Evolutionary conservation across 2,113 vertebrate genomes (phyloP).

Genomic region (Anser cygnoides): DNA sequence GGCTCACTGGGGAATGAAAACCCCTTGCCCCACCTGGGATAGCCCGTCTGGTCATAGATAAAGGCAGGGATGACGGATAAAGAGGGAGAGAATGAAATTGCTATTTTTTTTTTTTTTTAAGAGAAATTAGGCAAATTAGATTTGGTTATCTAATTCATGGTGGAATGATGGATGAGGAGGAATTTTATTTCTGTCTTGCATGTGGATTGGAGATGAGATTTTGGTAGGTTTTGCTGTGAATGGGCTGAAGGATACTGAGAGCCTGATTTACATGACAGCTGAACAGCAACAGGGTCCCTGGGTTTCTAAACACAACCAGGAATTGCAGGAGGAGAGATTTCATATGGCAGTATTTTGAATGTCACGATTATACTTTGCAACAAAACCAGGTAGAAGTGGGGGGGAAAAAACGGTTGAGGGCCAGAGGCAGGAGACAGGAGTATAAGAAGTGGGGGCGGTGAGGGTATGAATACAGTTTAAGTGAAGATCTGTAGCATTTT

Average conservation of each 20-base stretch:
- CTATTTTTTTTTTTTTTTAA: neutral
- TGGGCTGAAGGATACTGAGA: neutral
- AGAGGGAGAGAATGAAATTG: constrained; percentile 17
- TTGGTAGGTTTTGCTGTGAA: neutral
- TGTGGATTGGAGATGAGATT: constrained; percentile 2
- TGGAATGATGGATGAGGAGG: constrained; percentile 33
- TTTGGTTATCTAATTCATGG: constrained; percentile 48
- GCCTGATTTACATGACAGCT: neutral
- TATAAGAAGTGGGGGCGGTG: neutral
- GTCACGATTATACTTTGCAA: neutral
- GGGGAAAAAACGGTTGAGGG: neutral
- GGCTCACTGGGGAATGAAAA: neutral
- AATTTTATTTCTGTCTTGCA: constrained; percentile 11
- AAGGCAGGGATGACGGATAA: constrained; percentile 26
- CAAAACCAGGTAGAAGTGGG: neutral
- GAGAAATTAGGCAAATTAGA: constrained; percentile 39
- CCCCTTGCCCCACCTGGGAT: neutral
- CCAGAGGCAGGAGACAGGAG: neutral
- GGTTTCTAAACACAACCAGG: neutral
- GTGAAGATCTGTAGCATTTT: neutral
- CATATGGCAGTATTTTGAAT: neutral
- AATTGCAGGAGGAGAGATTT: neutral
- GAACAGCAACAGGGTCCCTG: neutral
- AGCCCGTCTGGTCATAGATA: neutral
- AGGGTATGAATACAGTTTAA: neutral